Evolutionary conservation across 2,113 vertebrate genomes (phyloP).

Genomic region (Mugil cephalus): DNA sequence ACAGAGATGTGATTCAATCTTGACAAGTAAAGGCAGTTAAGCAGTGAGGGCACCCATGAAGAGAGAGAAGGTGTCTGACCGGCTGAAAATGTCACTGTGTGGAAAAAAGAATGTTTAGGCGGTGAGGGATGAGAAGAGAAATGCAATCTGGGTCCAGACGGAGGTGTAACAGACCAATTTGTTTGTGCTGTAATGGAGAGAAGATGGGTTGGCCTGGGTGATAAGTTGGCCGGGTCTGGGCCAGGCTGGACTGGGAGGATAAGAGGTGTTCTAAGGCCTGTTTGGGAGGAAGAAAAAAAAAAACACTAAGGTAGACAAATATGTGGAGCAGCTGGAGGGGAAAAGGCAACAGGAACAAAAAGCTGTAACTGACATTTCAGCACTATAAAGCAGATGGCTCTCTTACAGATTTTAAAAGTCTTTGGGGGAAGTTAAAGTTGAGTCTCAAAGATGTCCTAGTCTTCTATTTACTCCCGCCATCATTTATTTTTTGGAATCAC

Average conservation of each 20-base stretch:
- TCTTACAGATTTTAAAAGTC: conserved; percentile 34
- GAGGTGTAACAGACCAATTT: conserved; percentile 84
- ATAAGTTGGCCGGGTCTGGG: conserved; percentile 69
- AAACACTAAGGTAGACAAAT: conserved; percentile 71
- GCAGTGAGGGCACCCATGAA: conserved; percentile 57
- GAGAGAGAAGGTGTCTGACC: conserved; percentile 45
- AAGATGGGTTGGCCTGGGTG: conserved; percentile 73
- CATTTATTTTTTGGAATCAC: neutral
- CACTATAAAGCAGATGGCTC: conserved; percentile 13
- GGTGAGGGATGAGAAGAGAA: conserved; percentile 81
- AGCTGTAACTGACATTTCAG: conserved; percentile 32
- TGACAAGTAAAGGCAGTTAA: conserved; percentile 63
- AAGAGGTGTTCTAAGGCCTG: conserved; percentile 57
- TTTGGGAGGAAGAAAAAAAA: conserved; percentile 9
- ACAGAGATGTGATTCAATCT: conserved; percentile 51
- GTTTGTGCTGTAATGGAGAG: conserved; percentile 81
- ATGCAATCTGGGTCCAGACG: conserved; percentile 83
- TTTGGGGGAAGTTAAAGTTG: conserved; percentile 18
- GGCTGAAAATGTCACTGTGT: conserved; percentile 76
- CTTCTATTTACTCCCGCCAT: neutral
- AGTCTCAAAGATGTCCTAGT: conserved; percentile 8
- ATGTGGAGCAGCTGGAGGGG: conserved; percentile 25
- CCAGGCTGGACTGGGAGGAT: conserved; percentile 68
- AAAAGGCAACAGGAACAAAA: conserved; percentile 40
- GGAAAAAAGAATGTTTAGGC: conserved; percentile 76